Percentiles rank a stretch among this genome's conserved stretches.
Conservation (phyloP, 2,888 invertebrate species). For the Abscondita cerata region DNA sequence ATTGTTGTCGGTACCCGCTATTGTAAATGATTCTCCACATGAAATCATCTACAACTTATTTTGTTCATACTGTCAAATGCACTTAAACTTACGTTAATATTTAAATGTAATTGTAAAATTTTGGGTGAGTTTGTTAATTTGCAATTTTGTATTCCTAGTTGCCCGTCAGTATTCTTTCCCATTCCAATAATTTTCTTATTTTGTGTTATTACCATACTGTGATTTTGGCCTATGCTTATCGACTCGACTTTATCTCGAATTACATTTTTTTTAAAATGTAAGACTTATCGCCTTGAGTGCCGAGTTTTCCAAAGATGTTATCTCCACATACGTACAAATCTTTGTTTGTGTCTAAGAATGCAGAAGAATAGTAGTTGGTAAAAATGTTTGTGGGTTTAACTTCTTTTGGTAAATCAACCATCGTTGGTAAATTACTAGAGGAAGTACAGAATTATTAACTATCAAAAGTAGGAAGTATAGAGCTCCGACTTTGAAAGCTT, state of each 20-base stretch:
- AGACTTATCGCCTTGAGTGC: conserved; percentile 52
- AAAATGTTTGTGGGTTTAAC: conserved; percentile 62
- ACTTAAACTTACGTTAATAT: conserved; percentile 45
- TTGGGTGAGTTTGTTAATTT: conserved; percentile 30
- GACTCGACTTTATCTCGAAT: conserved; percentile 65
- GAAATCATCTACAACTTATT: conserved; percentile 62
- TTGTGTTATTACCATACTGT: conserved; percentile 69
- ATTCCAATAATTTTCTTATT: conserved; percentile 69
- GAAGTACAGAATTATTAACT: too few species aligned
- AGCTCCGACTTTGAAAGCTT: too few species aligned
- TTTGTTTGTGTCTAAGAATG: conserved; percentile 66
- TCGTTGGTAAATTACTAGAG: conserved; percentile 59
- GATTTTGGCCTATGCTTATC: conserved; percentile 66
- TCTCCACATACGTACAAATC: conserved; percentile 69
- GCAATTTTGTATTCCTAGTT: conserved; percentile 61
- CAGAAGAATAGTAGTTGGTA: conserved; percentile 69
- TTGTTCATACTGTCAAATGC: too few species aligned
- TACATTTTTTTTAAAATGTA: conserved; percentile 52
- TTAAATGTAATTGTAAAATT: conserved; percentile 31
- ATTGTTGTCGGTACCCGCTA: conserved; percentile 70
- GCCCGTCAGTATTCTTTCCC: conserved; percentile 70
- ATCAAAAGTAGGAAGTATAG: conserved; percentile 9
- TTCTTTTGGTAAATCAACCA: conserved; percentile 59
- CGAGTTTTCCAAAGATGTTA: conserved; percentile 70
- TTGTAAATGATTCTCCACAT: conserved; percentile 70